Evolutionary conservation across 2,888 invertebrate genomes (phyloP), one percentile per base, ranked within the genome.

Genomic region (Xanthia icteritia): DNA sequence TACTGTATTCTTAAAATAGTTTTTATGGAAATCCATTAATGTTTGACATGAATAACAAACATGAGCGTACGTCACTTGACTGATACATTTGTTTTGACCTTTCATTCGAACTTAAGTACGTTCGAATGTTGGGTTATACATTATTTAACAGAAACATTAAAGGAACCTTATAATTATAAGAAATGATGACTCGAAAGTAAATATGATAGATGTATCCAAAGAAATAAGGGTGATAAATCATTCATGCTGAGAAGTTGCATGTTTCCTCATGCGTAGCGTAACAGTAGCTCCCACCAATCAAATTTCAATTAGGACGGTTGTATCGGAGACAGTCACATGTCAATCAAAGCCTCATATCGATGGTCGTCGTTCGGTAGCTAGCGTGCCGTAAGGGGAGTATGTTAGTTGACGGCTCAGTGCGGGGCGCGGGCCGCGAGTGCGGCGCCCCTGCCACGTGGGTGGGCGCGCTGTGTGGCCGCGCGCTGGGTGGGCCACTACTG

Each of bases 381-480:
- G 86, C 82, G 79, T 76, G 77, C 83, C 82, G 86, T 83, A 79
- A 83, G 75, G 84, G 82, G 82, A 88, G 88, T 82, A 77, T 77
- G 83, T 72, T 77, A 75, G 86, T 83, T 71, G 84, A 83, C 79
- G 77, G 79, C 72, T 89, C 89, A 45, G 76, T 68, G 88, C 88
- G 87, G 85, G 88, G 84, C 88, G 94, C 95, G 94, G 94, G 93
- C 95, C 94, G 93, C 92, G 93, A 89, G 88, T 91, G 92, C 90
- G 93, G 92, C 93, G 93, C 93, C 94, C 93, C 94, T 93, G 94
- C 96, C 92, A 94, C 96, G 96, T 96, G 96, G 96, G 96, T 96
- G 96, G 96, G 92, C 96, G 92, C 92, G 92, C 94, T 94, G 96
- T 95, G 96, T 96, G 96, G 96, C 94, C 96, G 93, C 96, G 94